Percentiles rank a stretch among this genome's conserved stretches.
phyloP scores from a whole-genome alignment of 2,888 invertebrate genomes.

The Habrosyne pyritoides region DNA sequence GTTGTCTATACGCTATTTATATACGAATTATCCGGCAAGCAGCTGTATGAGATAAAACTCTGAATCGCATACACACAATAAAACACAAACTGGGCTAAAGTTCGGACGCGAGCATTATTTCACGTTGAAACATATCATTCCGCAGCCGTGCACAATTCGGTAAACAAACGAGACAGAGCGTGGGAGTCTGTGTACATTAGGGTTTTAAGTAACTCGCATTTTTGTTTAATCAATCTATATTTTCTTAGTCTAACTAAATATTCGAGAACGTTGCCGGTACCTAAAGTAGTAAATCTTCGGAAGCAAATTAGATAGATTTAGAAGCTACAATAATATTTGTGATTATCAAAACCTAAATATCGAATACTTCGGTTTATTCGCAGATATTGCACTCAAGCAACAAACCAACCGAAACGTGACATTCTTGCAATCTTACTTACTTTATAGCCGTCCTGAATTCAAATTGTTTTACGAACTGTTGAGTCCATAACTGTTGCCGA shows the following conservation, averaged over 20 bases:
- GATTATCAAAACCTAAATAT: not conserved
- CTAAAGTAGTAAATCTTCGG: not conserved
- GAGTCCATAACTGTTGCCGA: conserved; percentile 61
- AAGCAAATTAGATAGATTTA: no score
- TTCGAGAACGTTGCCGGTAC: not conserved
- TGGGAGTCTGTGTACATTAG: conserved; percentile 66
- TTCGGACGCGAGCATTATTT: conserved; percentile 67
- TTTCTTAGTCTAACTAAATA: conserved; percentile 2
- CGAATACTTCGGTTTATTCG: not conserved
- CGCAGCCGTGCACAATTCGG: conserved; percentile 66
- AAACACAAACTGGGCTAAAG: conserved; percentile 65
- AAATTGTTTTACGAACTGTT: conserved; percentile 61
- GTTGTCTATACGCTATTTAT: conserved; percentile 76
- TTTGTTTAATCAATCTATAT: conserved; percentile 39
- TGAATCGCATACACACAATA: conserved; percentile 68
- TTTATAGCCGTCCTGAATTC: conserved; percentile 45
- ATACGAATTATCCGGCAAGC: conserved; percentile 73
- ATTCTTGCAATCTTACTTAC: conserved; percentile 9
- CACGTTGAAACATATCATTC: conserved; percentile 70
- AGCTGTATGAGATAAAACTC: conserved; percentile 75
- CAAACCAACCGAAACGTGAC: conserved; percentile 5
- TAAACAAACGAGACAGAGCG: conserved; percentile 71
- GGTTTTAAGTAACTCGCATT: conserved; percentile 55
- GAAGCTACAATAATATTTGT: no score
- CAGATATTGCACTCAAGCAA: not conserved